phyloP scores from a whole-genome alignment of 2,797 vertebrate genomes.

The Coilia nasus region DNA sequence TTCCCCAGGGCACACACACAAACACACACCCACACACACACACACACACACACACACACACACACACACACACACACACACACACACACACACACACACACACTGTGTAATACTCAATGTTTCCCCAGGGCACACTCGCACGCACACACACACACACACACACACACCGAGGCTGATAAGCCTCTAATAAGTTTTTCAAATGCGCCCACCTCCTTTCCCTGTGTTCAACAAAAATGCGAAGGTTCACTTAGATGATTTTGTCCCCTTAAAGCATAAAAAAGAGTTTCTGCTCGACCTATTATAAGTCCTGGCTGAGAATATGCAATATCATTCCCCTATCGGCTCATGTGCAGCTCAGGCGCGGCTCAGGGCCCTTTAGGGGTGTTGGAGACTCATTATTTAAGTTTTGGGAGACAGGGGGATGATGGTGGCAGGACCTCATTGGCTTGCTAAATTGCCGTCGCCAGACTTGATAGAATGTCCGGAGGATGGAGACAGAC shows the following conservation, averaged over 20 bases:
- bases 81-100: neutral
- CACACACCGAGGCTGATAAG: neutral
- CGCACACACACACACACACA: neutral
- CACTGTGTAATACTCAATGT: neutral
- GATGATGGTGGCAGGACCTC: constrained; percentile 50
- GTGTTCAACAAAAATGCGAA: neutral
- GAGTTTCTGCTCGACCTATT: neutral
- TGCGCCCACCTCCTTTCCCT: neutral
- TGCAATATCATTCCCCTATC: constrained; percentile 5
- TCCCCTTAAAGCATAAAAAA: neutral
- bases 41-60: too few species aligned
- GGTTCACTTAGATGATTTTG: neutral
- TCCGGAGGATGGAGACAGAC: constrained; percentile 40
- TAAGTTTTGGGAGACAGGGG: neutral
- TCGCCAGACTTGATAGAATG: constrained; percentile 69
- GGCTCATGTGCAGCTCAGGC: too few species aligned
- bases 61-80: too few species aligned
- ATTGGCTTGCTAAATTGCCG: constrained; percentile 59
- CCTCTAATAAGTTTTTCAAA: constrained; percentile 2
- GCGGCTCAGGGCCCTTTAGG: neutral
- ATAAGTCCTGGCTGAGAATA: neutral
- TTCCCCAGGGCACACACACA: neutral
- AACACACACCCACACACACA: neutral
- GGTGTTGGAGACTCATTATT: neutral
- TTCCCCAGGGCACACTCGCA: too few species aligned